Conservation (phyloP, 2,797 vertebrate genomes). For the Jordanella pulchra region DNA sequence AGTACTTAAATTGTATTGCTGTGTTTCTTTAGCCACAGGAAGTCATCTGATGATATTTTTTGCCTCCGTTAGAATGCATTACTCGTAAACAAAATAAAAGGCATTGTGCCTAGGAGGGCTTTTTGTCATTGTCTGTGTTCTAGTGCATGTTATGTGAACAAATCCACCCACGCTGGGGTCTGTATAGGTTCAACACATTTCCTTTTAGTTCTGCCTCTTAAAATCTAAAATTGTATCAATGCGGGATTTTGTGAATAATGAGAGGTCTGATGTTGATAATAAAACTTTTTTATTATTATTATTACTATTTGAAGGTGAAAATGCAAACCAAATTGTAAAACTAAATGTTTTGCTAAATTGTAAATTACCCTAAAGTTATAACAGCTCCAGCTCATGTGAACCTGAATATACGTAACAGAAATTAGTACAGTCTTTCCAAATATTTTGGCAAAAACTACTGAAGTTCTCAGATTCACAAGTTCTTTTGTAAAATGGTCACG, state of each 20-base stretch:
- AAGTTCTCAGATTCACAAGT: not conserved
- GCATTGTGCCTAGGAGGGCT: not conserved
- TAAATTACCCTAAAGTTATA: not conserved
- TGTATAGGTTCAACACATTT: not conserved
- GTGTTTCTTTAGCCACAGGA: not conserved
- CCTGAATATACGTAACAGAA: not conserved
- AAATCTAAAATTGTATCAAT: not conserved
- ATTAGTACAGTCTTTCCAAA: not conserved
- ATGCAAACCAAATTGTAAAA: not conserved
- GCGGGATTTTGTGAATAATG: not conserved
- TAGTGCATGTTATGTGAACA: slow-evolving; percentile 10
- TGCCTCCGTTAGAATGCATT: slow-evolving; percentile 1
- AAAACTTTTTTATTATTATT: not conserved
- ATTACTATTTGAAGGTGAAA: not conserved
- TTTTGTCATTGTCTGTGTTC: slow-evolving; percentile 1
- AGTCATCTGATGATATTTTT: slow-evolving; percentile 4
- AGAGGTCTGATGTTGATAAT: not conserved
- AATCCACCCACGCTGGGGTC: slow-evolving; percentile 9
- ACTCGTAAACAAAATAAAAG: slow-evolving; percentile 3
- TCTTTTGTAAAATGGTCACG: not conserved
- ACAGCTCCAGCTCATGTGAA: not conserved
- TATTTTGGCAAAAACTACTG: not conserved
- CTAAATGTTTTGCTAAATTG: not conserved
- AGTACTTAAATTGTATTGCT: slow-evolving; percentile 34
- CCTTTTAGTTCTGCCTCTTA: not conserved